Base-by-base conservation (phyloP, 2,113 vertebrate genomes). In the Tapirus terrestris region DNA sequence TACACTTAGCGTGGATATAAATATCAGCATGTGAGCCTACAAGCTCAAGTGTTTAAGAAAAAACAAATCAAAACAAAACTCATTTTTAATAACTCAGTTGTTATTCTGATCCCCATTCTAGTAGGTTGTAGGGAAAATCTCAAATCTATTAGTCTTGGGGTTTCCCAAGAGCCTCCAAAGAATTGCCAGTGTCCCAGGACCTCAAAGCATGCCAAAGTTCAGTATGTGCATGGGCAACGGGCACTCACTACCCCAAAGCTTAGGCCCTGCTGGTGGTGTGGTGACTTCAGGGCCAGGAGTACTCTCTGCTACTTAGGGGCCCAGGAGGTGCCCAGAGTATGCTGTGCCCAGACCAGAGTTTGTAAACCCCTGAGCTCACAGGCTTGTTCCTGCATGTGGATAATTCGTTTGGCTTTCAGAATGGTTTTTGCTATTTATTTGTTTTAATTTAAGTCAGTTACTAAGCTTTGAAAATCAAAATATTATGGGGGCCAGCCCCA, bases 151-250 rank as follows among this genome's bases (percentile, higher is more conserved):
- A 20, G 51, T 72, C 39, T 6, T 67, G 11, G 58, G 16, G 25
- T 80, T 53, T 72, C 14, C 68, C 18, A 29, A n/a, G 33, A 48
- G 31, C 29, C 61, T 61, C 25, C n/a, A 45, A 73, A 81, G 86
- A 80, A 67, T 20, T 58, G 10, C 11, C 48, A 43, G 16, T 21
- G 10, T 60, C 17, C 21, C 10, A 20, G 48, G 18, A 51, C 8
- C 25, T n/a, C 9, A 33, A 27, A 63, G 8, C 2, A 6, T 27
- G 7, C 18, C 5, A 3, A 31, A 27, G 8, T 23, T 31, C 45
- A 48, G 1, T 1, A 4, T 17, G 0, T 1, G 3, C 8, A 2
- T 60, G 10, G 51, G 3, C 23, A 0, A 5, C 2, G 70, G 27
- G 6, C 6, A 27, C 7, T 63, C 23, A 25, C 70, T 73, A 25